Conservation (phyloP, 2,113 vertebrate genomes). For the Cavia aperea region DNA sequence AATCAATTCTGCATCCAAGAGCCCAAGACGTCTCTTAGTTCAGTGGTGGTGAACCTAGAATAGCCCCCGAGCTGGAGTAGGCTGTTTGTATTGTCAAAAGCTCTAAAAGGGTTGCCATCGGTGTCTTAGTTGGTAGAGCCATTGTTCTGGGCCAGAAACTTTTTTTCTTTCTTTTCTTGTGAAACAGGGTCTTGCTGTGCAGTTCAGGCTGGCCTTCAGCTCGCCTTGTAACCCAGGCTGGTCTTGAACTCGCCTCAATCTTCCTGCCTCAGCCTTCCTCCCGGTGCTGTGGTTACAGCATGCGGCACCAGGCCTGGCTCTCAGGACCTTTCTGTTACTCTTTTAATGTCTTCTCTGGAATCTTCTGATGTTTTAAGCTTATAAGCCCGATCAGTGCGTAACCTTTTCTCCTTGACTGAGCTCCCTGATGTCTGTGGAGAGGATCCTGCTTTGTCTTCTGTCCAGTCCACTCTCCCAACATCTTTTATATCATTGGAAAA, state of each 20-base stretch:
- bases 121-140: not conserved
- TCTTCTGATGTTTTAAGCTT: conserved; percentile 13
- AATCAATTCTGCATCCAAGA: not conserved
- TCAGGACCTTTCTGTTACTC: not conserved
- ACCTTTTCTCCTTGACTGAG: conserved; percentile 4
- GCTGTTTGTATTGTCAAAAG: not conserved
- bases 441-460: not conserved
- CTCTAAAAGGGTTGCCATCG: not conserved
- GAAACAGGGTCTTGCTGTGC: too few species aligned
- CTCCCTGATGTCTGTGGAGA: not conserved
- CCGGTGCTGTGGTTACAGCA: too few species aligned
- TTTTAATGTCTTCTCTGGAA: not conserved
- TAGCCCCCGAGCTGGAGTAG: rapidly evolving
- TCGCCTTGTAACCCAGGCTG: too few species aligned
- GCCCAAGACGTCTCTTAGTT: not conserved
- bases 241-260: too few species aligned
- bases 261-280: too few species aligned
- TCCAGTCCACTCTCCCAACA: not conserved
- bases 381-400: not conserved
- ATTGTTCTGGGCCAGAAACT: not conserved
- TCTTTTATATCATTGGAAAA: not conserved
- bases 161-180: not conserved
- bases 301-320: too few species aligned
- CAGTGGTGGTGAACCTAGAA: not conserved
- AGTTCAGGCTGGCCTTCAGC: too few species aligned